Evolutionary conservation across 2,888 invertebrate genomes (phyloP).

Genomic region (Slavum lentiscoides): DNA sequence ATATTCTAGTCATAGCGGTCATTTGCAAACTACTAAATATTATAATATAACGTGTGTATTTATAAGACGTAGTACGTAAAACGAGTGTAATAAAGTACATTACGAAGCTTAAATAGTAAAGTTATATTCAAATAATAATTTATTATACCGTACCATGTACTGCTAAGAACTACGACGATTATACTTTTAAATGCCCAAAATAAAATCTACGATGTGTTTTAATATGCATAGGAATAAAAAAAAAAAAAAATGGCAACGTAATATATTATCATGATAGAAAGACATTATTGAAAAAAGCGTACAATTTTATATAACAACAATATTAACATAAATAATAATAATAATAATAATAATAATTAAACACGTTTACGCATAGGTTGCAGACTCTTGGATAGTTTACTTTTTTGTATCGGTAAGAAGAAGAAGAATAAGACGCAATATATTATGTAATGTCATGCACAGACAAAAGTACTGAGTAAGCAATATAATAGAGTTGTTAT

Average conservation of each 20-base stretch:
- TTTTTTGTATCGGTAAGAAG: slow-evolving; percentile 18
- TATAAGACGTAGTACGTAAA: not conserved
- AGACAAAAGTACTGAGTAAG: slow-evolving; percentile 49
- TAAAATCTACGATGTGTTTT: slow-evolving; percentile 12
- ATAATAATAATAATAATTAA: not conserved
- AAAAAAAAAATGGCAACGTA: slow-evolving; percentile 4
- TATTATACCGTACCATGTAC: too few species aligned
- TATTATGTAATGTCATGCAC: slow-evolving; percentile 27
- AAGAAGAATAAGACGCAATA: slow-evolving; percentile 5
- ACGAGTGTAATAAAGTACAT: slow-evolving; percentile 12
- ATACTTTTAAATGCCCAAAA: not conserved
- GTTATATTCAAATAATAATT: not conserved
- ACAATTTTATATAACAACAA: not conserved
- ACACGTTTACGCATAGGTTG: not conserved
- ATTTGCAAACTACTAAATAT: slow-evolving; percentile 17
- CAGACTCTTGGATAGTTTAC: slow-evolving; percentile 25
- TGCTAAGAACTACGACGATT: too few species aligned
- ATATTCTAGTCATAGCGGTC: slow-evolving; percentile 14
- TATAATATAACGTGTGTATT: not conserved
- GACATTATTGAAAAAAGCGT: not conserved
- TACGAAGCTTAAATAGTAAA: slow-evolving; percentile 13
- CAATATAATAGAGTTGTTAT: slow-evolving; percentile 36
- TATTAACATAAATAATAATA: too few species aligned
- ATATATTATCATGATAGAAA: not conserved
- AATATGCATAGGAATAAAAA: not conserved